Evolutionary conservation across 2,888 invertebrate species (phyloP).

Genomic region (Acanthosoma haemorrhoidale): DNA sequence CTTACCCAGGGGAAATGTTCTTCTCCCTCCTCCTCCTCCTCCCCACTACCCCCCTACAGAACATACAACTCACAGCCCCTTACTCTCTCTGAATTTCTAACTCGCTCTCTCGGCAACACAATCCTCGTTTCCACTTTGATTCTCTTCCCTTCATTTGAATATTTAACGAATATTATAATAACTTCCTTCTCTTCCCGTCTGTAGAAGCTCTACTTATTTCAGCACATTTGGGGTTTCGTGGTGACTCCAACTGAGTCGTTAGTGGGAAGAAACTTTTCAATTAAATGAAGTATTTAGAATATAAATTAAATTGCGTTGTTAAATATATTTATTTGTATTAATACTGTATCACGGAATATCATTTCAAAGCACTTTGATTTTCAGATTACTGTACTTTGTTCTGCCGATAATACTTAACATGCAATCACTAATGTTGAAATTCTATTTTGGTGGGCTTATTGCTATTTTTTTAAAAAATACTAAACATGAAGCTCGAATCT

Average conservation of each 20-base stretch:
- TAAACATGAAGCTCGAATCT: no score
- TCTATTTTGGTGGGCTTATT: no score
- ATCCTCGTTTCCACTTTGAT: slow-evolving; percentile 6
- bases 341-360: no score
- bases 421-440: no score
- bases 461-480: no score
- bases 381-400: no score
- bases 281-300: no score
- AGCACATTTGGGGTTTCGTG: not conserved
- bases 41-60: not conserved
- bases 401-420: no score
- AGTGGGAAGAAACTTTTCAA: not conserved
- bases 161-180: slow-evolving; percentile 2
- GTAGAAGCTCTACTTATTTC: not conserved
- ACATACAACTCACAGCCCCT: slow-evolving; percentile 7
- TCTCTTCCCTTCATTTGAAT: not conserved
- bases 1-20: slow-evolving; percentile 27
- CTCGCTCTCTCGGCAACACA: slow-evolving; percentile 9
- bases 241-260: not conserved
- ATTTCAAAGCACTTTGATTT: no score
- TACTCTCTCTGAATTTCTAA: slow-evolving; percentile 13
- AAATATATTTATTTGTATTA: no score
- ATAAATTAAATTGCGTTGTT: no score
- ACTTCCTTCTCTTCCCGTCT: slow-evolving; percentile 6
- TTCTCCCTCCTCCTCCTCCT: not conserved